A percentile compares a stretch with the other conserved stretches of the same genome.
phyloP scores from a whole-genome alignment of 2,888 invertebrate genomes.

The Dryomyza anilis region DNA sequence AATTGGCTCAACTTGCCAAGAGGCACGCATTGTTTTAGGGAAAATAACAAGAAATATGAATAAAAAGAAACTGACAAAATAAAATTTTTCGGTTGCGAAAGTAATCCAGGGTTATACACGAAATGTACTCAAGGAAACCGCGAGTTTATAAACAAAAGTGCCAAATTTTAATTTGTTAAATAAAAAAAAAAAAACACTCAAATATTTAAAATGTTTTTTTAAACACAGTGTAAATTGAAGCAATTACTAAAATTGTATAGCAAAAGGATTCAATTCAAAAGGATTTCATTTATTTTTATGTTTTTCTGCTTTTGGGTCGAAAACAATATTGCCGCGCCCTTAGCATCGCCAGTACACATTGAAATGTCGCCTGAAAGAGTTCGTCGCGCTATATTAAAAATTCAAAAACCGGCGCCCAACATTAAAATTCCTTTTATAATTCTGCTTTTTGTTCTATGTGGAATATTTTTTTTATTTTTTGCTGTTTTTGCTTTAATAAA shows the following conservation, averaged over 20 bases:
- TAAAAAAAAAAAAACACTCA: no score
- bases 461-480: no score
- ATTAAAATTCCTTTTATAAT: not conserved
- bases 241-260: no score
- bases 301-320: not conserved
- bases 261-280: not conserved
- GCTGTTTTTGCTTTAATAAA: no score
- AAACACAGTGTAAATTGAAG: no score
- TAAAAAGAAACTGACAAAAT: not conserved
- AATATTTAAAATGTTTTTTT: no score
- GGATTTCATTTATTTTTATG: not conserved
- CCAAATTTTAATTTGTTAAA: no score
- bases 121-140: no score
- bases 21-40: not conserved
- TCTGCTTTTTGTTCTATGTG: no score
- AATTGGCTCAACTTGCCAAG: conserved; percentile 14
- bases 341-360: not conserved
- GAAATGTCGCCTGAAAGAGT: conserved; percentile 8
- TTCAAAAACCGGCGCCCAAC: not conserved
- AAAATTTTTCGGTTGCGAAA: no score
- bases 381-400: not conserved
- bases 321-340: not conserved
- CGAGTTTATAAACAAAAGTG: no score
- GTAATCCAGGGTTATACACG: no score
- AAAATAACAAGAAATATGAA: not conserved